Evolutionary conservation across 2,113 vertebrate species (phyloP).

Genomic region (Podilymbus podiceps): DNA sequence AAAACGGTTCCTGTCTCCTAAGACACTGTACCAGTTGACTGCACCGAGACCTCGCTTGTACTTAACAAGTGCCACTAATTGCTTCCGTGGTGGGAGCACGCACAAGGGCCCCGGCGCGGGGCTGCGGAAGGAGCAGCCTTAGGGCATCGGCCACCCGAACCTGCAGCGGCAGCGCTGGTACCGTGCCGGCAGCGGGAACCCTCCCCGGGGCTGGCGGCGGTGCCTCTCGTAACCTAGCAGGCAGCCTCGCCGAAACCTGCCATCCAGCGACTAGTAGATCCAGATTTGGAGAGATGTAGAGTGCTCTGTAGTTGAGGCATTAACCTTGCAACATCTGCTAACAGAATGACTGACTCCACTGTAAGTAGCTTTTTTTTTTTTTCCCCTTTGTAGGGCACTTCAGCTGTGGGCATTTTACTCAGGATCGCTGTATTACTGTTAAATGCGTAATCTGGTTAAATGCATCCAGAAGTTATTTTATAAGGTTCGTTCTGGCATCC

Average conservation of each 20-base stretch:
- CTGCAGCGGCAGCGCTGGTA: background rate
- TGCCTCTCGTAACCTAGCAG: background rate
- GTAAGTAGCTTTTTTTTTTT: background rate
- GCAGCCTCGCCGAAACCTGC: background rate
- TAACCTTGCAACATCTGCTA: background rate
- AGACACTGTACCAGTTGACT: background rate
- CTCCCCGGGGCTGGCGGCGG: background rate
- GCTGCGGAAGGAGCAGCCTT: background rate
- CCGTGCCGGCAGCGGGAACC: background rate
- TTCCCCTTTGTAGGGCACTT: background rate
- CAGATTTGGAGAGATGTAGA: background rate
- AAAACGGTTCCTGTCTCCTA: background rate
- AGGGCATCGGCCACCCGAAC: background rate
- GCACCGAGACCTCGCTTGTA: conserved; percentile 7
- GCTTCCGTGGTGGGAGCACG: background rate
- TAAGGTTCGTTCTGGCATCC: background rate
- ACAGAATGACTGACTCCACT: background rate
- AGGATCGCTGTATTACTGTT: conserved; percentile 36
- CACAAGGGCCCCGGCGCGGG: background rate
- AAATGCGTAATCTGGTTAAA: background rate
- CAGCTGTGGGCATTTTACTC: conserved; percentile 37
- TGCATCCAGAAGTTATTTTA: background rate
- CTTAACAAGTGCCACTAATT: conserved; percentile 46
- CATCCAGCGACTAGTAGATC: background rate
- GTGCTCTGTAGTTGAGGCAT: background rate